Base-by-base conservation (phyloP, 2,797 vertebrate species). In the Phyllotis vaccarum region DNA sequence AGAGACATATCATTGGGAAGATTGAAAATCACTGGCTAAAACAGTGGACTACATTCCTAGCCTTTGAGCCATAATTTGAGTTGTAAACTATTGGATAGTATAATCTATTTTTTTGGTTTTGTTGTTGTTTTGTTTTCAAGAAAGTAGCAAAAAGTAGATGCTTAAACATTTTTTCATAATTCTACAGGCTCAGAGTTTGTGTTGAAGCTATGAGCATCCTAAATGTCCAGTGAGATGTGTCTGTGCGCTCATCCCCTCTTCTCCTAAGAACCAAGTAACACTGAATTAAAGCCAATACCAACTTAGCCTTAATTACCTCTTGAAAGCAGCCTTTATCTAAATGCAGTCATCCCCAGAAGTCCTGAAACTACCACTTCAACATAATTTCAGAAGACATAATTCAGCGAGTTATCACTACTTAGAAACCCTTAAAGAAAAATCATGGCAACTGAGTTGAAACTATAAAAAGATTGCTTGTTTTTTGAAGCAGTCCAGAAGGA, bases 341-440 rank as follows among this genome's bases (percentile, higher is more conserved):
- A 43, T 54, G 49, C 0, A 66, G 17, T 72, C 40, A 85, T 40
- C 40, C 21, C 68, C 64, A 22, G n/a, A 87, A 62, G 11, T 58
- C 9, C 24, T 60, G 8, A 34, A 29, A 1, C 49, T 86, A 66
- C 12, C 17, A 43, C 21, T 72, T 95, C 2, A 12, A 58, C 24
- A 78, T 43, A n/a, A n/a, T 81, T 72, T 12, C 24, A 16, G 2
- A 78, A 6, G 29, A 54, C 12, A 43, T 7, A 29, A 31, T 83
- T 76, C 46, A 87, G 24, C 40, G 56, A 24, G 3, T 19, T 62
- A 72, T 6, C 60, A 37, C 46, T 80, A 89, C 74, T 82, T 70
- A 27, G 80, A 80, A 92, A 94, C 74, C 8, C 72, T 58, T 43
- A 62, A 58, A 80, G 29, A 3, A 96, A 93, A 97, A 94, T 62